Percentiles rank a stretch among this genome's conserved stretches.
These are phyloP conservation scores for Tetheella fluctuosa DNA, from an alignment of 2,888 invertebrate genomes.

Conservation along the genomic window DNA sequence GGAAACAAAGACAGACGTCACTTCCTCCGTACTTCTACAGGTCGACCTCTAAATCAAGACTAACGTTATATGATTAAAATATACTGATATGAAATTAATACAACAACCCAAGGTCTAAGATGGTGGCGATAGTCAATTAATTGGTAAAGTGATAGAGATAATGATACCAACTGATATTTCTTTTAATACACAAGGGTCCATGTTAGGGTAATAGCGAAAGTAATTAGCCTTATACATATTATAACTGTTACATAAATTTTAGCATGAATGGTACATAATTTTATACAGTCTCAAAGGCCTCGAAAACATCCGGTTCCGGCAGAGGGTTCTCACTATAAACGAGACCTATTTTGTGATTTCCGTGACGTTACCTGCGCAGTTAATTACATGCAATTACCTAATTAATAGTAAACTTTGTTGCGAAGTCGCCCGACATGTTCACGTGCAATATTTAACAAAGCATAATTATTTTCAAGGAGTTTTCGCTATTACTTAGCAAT, in stretches of 20 bases:
- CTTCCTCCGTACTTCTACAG: slow-evolving; percentile 44
- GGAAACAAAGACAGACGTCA: slow-evolving; percentile 60
- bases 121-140: background rate
- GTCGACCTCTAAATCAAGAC: slow-evolving; percentile 49
- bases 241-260: background rate
- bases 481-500: slow-evolving; percentile 36
- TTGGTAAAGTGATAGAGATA: background rate
- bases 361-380: slow-evolving; percentile 52
- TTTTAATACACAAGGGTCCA: background rate
- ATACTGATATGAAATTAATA: slow-evolving; percentile 7
- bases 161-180: background rate
- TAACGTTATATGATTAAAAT: slow-evolving; percentile 31
- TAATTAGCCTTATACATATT: background rate
- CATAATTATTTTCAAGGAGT: slow-evolving; percentile 55
- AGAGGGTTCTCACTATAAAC: slow-evolving; percentile 75
- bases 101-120: slow-evolving; percentile 8
- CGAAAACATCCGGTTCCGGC: slow-evolving; percentile 70
- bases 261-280: slow-evolving; percentile 1
- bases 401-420: slow-evolving; percentile 55
- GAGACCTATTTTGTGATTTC: slow-evolving; percentile 61
- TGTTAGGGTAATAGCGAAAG: background rate
- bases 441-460: slow-evolving; percentile 41
- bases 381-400: slow-evolving; percentile 58
- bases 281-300: slow-evolving; percentile 57
- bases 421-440: slow-evolving; percentile 48